Percentiles rank a stretch among this genome's conserved stretches.
phyloP scores from a whole-genome alignment of 1,140 invertebrate genomes.

The Tetramorium parvispinum region DNA sequence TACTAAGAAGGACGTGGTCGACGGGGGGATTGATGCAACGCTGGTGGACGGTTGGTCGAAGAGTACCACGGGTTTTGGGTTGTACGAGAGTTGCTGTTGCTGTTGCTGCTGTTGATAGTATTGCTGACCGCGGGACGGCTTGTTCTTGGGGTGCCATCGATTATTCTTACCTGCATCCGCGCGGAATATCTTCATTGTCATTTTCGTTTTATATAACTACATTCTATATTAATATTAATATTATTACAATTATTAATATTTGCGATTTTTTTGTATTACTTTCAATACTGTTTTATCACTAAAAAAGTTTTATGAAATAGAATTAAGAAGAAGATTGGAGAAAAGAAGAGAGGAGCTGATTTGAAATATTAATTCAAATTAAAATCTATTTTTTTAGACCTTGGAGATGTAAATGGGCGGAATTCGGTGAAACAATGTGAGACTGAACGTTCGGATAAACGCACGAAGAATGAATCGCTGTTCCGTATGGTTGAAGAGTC shows the following conservation, averaged over 20 bases:
- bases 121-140: constrained; percentile 68
- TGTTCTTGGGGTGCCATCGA: constrained; percentile 78
- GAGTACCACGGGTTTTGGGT: constrained; percentile 75
- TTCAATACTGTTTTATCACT: not conserved
- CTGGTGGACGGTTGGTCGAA: constrained; percentile 74
- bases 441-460: constrained; percentile 75
- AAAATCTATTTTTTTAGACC: constrained; percentile 66
- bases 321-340: constrained; percentile 4
- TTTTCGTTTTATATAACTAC: not conserved
- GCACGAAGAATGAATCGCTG: constrained; percentile 75
- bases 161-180: constrained; percentile 72
- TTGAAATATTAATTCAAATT: not conserved
- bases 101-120: constrained; percentile 71
- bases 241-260: not conserved
- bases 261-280: not conserved
- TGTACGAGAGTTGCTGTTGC: constrained; percentile 74
- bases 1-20: constrained; percentile 74
- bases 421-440: constrained; percentile 64
- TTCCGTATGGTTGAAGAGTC: constrained; percentile 73
- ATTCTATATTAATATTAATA: not conserved
- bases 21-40: constrained; percentile 49
- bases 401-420: constrained; percentile 71
- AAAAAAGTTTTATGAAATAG: not conserved
- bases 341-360: not conserved
- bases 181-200: constrained; percentile 18